These are phyloP conservation scores for Camptogramma bilineatum DNA, from an alignment of 2,888 invertebrate genomes.

Conservation along the genomic window DNA sequence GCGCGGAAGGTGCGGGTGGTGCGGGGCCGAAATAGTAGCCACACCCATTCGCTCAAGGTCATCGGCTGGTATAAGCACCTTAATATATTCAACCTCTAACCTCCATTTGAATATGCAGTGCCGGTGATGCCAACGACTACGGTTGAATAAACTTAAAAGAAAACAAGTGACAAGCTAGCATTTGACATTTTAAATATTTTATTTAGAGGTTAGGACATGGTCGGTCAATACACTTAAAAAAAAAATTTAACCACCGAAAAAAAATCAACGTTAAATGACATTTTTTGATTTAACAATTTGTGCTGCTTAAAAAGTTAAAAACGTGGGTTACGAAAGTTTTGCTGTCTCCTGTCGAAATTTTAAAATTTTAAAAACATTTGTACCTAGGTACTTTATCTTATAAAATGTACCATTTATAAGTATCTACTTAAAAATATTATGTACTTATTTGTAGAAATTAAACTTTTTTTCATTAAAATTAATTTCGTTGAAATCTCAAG, in stretches of 20 bases:
- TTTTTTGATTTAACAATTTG: too few species aligned
- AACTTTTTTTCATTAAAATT: too few species aligned
- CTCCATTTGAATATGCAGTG: conserved; percentile 64
- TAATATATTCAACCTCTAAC: conserved; percentile 60
- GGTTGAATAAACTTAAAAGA: conserved; percentile 67
- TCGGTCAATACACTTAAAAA: conserved; percentile 1
- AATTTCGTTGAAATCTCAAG: too few species aligned
- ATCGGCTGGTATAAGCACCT: too few species aligned
- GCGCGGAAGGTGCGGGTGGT: too few species aligned
- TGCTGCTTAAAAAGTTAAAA: not conserved
- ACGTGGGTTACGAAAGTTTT: not conserved
- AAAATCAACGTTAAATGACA: not conserved
- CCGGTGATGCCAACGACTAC: conserved; percentile 45
- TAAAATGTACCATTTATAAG: too few species aligned
- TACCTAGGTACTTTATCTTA: too few species aligned
- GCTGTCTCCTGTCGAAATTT: not conserved
- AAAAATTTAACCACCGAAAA: not conserved
- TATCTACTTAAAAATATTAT: too few species aligned
- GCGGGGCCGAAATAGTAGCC: too few species aligned
- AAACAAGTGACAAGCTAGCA: conserved; percentile 40
- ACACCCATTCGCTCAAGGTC: too few species aligned
- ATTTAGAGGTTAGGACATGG: conserved; percentile 18
- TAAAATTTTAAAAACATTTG: not conserved
- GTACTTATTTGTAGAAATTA: too few species aligned
- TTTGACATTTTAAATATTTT: conserved; percentile 24